Base-by-base conservation (phyloP, 2,888 invertebrate species). In the Mamestra brassicae region DNA sequence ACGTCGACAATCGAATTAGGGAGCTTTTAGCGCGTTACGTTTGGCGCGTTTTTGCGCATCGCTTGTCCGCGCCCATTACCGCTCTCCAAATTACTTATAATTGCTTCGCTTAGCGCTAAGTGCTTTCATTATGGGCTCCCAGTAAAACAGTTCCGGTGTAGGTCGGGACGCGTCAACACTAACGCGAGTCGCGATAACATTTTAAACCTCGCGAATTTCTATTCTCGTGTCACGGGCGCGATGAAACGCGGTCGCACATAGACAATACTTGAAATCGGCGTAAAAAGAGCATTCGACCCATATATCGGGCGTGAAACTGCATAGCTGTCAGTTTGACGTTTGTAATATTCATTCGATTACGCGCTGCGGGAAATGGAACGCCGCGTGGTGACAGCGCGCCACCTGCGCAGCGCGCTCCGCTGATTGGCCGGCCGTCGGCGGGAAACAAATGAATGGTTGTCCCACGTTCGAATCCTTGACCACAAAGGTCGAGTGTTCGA, bases 31-130 rank as follows among this genome's bases (percentile, higher is more conserved):
- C 95, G 95, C 95, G 94, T 94, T 93, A 91, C 92, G 94, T 94
- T 95, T 93, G 90, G 92, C 95, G 93, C 94, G 97, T 97, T 96
- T 96, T 96, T 96, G 95, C 95, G 94, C 95, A 90, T 93, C 93
- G 94, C 94, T 87, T 94, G 96, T 96, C 96, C 95, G 94, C 94
- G 93, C 93, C 95, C 95, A 96, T 96, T 96, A 96, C 93, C 89
- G 94, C 92, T 91, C 90, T 92, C 93, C 93, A 95, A 96, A 96
- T 95, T 95, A 95, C 95, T 96, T 95, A 95, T 96, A 96, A 96
- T 96, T 96, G 96, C 95, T 95, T 96, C 96, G 95, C 95, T 96
- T 96, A 96, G 92, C 93, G 95, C 92, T 95, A 96, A 96, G 96
- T 96, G 96, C 96, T 96, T 96, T 96, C 95, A 95, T 96, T 95